Base-by-base conservation (phyloP, 2,797 vertebrate species). In the Pseudotriccus pelzelni region DNA sequence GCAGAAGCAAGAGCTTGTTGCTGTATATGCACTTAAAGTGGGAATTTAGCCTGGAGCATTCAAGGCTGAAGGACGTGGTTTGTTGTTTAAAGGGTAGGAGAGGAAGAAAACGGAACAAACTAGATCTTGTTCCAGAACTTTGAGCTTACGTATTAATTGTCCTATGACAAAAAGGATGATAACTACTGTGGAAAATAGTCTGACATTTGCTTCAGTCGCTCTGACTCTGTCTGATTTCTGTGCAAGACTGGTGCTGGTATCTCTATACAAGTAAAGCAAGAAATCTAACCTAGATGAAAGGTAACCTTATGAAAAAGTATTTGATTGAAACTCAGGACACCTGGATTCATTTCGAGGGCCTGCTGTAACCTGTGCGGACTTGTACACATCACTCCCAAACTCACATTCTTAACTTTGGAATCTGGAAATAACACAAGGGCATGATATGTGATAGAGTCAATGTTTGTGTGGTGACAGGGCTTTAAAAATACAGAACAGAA, bases 401-500 rank as follows among this genome's bases (percentile, higher is more conserved):
- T 89, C 64, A 39, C 9, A 76, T 67, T 59, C 37, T 73, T 79
- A 82, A 56, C 44, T 84, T 88, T 44, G 46, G 44, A 83, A 7
- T 14, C 53, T 5, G 34, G 36, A 77, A 78, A 82, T 47, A 56
- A 53, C 63, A 60, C 41, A 24, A 66, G 23, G 52, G 41, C 66
- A 62, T 63, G 37, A 25, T 82, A 49, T 6, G 24, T 84, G 67
- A 75, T 50, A 32, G 73, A 89, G 66, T 60, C 41, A 78, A 36
- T 83, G 77, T 91, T 70, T 89, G 34, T 90, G 28, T 53, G 44
- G 44, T 84, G 86, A 84, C 12, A 12, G 41, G 52, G 59, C 64
- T 90, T 93, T 34, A 89, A 96, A 91, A 95, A 87, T 67, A 56
- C 86, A 81, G 83, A 94, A 64, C 59, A 86, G 80, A 63, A 88